Evolutionary conservation across 2,888 invertebrate species (phyloP).

Genomic region (Heteropelma amictum): DNA sequence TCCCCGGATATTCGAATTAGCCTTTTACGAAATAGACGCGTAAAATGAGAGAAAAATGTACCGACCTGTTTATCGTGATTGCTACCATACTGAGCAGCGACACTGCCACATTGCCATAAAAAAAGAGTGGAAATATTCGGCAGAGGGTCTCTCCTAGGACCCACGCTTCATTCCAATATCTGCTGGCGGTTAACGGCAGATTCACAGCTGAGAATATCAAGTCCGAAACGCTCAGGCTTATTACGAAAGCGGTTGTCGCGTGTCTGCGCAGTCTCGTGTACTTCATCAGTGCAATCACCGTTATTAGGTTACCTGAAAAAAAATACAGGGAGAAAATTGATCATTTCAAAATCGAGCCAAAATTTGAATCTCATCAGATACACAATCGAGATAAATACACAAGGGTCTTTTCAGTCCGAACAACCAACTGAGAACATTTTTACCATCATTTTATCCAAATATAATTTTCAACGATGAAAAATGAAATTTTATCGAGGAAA

Average conservation of each 20-base stretch:
- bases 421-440: too few relatives aligned
- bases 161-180: conserved; percentile 91
- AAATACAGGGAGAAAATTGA: conserved; percentile 37
- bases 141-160: conserved; percentile 88
- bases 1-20: too few relatives aligned
- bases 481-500: too few relatives aligned
- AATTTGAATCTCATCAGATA: too few relatives aligned
- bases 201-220: conserved; percentile 91
- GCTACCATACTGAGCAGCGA: conserved; percentile 93
- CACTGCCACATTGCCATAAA: conserved; percentile 94
- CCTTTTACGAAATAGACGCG: too few relatives aligned
- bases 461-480: neutral
- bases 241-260: conserved; percentile 92
- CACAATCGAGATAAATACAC: neutral
- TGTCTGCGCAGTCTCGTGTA: conserved; percentile 89
- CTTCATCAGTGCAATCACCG: conserved; percentile 87
- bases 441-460: neutral
- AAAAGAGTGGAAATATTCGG: conserved; percentile 91
- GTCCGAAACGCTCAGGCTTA: conserved; percentile 92
- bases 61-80: conserved; percentile 91
- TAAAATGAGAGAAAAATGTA: neutral
- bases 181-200: conserved; percentile 89
- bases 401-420: neutral
- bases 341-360: neutral
- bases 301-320: conserved; percentile 88